Evolutionary conservation across 2,888 invertebrate genomes (phyloP), one percentile per base, ranked within the genome.

Genomic region (Sycophila texana): DNA sequence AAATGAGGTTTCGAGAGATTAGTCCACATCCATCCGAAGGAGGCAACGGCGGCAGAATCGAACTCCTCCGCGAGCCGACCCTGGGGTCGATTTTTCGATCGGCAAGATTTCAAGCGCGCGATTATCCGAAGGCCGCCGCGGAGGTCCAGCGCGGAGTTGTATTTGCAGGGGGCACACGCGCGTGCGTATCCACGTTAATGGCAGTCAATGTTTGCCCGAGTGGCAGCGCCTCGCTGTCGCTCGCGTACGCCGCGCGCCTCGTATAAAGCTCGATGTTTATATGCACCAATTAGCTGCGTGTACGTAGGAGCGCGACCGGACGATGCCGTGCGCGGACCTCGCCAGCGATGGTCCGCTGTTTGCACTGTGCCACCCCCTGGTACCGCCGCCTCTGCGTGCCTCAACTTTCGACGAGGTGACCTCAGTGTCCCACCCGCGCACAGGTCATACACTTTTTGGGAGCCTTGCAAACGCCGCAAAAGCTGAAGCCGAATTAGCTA

Each of bases 221-320:
- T 82, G 85, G 84, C 86, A 84, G 84, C 81, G 81, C 58, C 74
- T 47, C 55, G 10, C 30, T 58, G 30, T 53, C 18, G 14, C 30
- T 49, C 30, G 10, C 26, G 14, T 14, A 84, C 84, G 86, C 87
- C 87, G 87, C 87, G 26, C 86, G 85, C 85, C 85, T 83, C 84
- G 85, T 86, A 85, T 89, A 88, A 88, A 88, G 84, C 85, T 85
- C 83, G 83, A 85, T 88, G 86, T 88, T 88, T 88, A 88, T 88
- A 88, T 88, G 87, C 85, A 87, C 87, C 88, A 89, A 88, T 89
- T 89, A 88, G 87, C 85, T 83, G 82, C 84, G 85, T 85, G 85
- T 84, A 87, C 86, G 85, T 83, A 26, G 79, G 73, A 72, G 81
- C 57, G 70, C 63, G 70, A n/a, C 53, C n/a, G 53, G n/a, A 16